These are phyloP conservation scores for Hassar affinis DNA, from an alignment of 2,113 vertebrate genomes.

Conservation along the genomic window DNA sequence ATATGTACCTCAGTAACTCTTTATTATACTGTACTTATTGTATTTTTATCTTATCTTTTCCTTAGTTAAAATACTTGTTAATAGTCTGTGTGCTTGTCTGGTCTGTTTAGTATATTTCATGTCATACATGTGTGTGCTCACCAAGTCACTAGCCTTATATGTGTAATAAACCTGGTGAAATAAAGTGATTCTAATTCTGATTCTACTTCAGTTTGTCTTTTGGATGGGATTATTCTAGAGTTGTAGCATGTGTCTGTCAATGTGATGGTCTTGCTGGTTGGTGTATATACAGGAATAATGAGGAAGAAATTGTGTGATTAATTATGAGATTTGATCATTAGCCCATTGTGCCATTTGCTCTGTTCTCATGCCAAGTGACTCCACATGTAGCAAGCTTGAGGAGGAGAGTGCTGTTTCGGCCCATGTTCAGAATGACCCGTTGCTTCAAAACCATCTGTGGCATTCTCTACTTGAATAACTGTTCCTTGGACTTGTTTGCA, in stretches of 20 bases:
- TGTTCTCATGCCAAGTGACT: slow-evolving; percentile 58
- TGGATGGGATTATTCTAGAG: not conserved
- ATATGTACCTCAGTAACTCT: no score
- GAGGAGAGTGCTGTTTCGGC: slow-evolving; percentile 58
- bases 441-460: slow-evolving; percentile 47
- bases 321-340: slow-evolving; percentile 38
- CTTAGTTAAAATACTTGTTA: no score
- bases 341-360: slow-evolving; percentile 38
- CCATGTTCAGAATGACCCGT: slow-evolving; percentile 42
- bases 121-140: no score
- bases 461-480: slow-evolving; percentile 32
- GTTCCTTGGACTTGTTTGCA: slow-evolving; percentile 34
- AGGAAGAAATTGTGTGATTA: slow-evolving; percentile 34
- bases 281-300: slow-evolving; percentile 31
- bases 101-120: no score
- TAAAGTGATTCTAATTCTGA: no score
- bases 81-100: no score
- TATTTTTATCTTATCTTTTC: no score
- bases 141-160: no score
- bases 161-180: no score
- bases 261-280: slow-evolving; percentile 21
- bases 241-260: not conserved
- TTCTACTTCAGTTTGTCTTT: slow-evolving; percentile 13
- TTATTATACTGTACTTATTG: no score
- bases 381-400: slow-evolving; percentile 46